These are phyloP conservation scores for Gortyna flavago DNA, from an alignment of 2,888 invertebrate genomes.

Conservation along the genomic window DNA sequence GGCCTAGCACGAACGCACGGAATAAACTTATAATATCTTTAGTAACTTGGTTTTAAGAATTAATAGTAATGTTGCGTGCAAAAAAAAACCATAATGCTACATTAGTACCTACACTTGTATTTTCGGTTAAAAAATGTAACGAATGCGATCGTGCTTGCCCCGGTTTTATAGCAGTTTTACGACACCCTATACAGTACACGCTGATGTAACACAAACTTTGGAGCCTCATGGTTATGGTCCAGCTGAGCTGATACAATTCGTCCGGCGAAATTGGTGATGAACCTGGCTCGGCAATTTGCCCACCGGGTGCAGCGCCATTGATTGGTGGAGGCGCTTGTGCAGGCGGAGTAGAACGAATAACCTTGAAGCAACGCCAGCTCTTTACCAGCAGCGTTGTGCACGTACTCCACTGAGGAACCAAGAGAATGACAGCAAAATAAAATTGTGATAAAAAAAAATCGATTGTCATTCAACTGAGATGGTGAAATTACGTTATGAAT, in stretches of 20 bases:
- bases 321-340: slow-evolving; percentile 2
- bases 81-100: not conserved
- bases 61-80: not conserved
- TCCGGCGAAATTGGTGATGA: slow-evolving; percentile 6
- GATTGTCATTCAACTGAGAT: not conserved
- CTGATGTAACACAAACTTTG: slow-evolving; percentile 14
- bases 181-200: slow-evolving; percentile 12
- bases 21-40: not conserved
- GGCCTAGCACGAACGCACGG: not conserved
- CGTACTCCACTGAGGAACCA: slow-evolving; percentile 24
- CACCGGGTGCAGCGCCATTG: slow-evolving; percentile 39
- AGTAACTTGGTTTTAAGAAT: not conserved
- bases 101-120: not conserved
- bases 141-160: not conserved
- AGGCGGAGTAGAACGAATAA: slow-evolving; percentile 25
- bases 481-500: not conserved
- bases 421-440: not conserved
- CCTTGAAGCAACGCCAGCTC: slow-evolving; percentile 31
- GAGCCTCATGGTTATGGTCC: slow-evolving; percentile 22
- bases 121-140: not conserved
- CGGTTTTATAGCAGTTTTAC: not conserved
- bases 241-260: slow-evolving; percentile 12
- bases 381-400: slow-evolving; percentile 26
- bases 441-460: not conserved
- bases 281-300: slow-evolving; percentile 26